phyloP scores from a whole-genome alignment of 2,113 vertebrate species.

The Cichladusa arquata region DNA sequence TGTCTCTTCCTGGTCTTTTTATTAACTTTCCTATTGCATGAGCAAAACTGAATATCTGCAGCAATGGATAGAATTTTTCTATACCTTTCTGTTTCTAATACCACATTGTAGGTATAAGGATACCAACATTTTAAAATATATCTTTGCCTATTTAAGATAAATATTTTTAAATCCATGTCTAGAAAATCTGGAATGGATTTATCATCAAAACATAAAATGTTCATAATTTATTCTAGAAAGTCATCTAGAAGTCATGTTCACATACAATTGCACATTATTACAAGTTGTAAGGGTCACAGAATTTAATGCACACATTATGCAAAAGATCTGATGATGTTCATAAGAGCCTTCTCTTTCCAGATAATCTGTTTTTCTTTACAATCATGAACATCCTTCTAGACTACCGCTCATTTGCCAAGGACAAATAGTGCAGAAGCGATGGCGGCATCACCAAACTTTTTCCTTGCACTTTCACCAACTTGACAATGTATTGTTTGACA shows the following conservation, averaged over 20 bases:
- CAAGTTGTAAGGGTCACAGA: not conserved
- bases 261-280: not conserved
- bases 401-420: not conserved
- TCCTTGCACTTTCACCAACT: not conserved
- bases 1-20: not conserved
- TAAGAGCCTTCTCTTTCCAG: not conserved
- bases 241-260: not conserved
- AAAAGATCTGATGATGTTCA: not conserved
- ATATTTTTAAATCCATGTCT: not conserved
- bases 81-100: not conserved
- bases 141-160: not conserved
- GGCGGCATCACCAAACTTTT: not conserved
- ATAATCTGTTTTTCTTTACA: not conserved
- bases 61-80: not conserved
- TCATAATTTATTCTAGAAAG: not conserved
- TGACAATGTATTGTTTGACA: not conserved
- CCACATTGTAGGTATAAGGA: not conserved
- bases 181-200: not conserved
- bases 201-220: not conserved
- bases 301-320: not conserved
- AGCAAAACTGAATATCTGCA: not conserved
- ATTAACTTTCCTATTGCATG: not conserved
- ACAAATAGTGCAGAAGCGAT: not conserved
- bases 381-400: not conserved
- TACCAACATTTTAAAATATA: not conserved